Evolutionary conservation across 53 echinoderm and acorn worm genomes (phyloP).

Genomic region (Astropecten irregularis): DNA sequence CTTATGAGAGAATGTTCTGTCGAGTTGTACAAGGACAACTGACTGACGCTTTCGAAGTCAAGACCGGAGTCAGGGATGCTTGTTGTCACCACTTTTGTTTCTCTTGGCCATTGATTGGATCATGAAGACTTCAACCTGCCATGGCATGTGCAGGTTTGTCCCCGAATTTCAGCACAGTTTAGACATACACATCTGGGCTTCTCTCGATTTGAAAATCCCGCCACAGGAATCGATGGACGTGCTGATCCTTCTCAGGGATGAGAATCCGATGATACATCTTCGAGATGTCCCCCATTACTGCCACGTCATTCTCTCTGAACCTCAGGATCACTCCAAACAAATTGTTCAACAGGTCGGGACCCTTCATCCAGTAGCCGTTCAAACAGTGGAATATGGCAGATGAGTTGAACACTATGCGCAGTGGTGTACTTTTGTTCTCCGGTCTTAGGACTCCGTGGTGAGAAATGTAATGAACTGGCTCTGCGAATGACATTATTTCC

Average conservation of each 20-base stretch:
- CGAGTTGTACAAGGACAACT: background rate
- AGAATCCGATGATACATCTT: conserved; percentile 71
- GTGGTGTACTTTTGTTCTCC: conserved; percentile 74
- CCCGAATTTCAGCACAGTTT: conserved; percentile 41
- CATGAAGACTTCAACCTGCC: conserved; percentile 29
- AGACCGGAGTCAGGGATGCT: conserved; percentile 22
- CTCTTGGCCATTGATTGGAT: conserved; percentile 23
- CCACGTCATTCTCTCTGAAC: conserved; percentile 53
- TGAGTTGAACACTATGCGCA: conserved; percentile 69
- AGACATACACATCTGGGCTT: conserved; percentile 59
- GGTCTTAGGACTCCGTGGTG: conserved; percentile 67
- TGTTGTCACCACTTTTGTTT: background rate
- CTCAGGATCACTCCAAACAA: conserved; percentile 63
- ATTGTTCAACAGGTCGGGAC: conserved; percentile 71
- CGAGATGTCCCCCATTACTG: conserved; percentile 63
- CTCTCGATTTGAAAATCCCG: conserved; percentile 43
- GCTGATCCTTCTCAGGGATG: conserved; percentile 70
- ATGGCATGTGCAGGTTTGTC: conserved; percentile 43
- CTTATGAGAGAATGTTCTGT: conserved; percentile 21
- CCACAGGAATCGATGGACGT: conserved; percentile 67
- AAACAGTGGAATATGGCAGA: conserved; percentile 57
- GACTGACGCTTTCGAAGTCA: too few relatives aligned
- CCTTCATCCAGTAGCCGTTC: conserved; percentile 69
- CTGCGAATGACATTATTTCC: conserved; percentile 45
- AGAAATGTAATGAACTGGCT: conserved; percentile 68